A percentile compares a stretch with the other conserved stretches of the same genome.
These are phyloP conservation scores for Rutpela maculata DNA, from an alignment of 2,888 invertebrate genomes.

Conservation along the genomic window DNA sequence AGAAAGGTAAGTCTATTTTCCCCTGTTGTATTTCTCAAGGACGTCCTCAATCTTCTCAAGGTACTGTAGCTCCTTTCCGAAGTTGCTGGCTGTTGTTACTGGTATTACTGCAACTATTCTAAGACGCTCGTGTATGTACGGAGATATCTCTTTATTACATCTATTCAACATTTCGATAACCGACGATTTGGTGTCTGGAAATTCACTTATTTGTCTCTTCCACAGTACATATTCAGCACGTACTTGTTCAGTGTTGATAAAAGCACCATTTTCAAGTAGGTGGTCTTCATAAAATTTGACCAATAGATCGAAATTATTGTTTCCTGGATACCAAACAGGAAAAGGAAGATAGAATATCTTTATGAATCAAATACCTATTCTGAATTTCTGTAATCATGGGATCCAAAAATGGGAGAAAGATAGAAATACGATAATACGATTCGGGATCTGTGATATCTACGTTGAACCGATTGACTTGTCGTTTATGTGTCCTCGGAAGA, in stretches of 20 bases:
- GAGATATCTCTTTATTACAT: constrained; percentile 22
- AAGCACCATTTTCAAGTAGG: not conserved
- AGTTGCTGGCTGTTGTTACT: not conserved
- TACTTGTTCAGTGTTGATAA: not conserved
- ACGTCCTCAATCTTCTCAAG: not conserved
- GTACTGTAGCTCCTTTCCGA: not conserved
- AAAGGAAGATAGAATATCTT: constrained; percentile 7
- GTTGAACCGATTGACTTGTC: not conserved
- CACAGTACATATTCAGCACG: not conserved
- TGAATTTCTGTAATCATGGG: constrained; percentile 21
- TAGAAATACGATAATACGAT: constrained; percentile 15
- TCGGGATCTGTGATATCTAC: not conserved
- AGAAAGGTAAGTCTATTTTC: constrained; percentile 17
- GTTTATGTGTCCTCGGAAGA: not conserved
- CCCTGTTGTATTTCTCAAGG: constrained; percentile 11
- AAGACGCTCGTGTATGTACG: not conserved
- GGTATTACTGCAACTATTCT: not conserved
- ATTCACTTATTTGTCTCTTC: constrained; percentile 18
- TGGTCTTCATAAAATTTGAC: no score
- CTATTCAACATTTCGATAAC: constrained; percentile 15
- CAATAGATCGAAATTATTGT: no score
- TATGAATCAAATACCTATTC: constrained; percentile 9
- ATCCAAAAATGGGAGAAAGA: constrained; percentile 15
- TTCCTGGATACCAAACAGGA: not conserved
- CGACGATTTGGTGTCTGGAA: constrained; percentile 23